These are phyloP conservation scores for Drosophila mulleri DNA, from an alignment of 2,888 invertebrate species.

Conservation along the genomic window DNA sequence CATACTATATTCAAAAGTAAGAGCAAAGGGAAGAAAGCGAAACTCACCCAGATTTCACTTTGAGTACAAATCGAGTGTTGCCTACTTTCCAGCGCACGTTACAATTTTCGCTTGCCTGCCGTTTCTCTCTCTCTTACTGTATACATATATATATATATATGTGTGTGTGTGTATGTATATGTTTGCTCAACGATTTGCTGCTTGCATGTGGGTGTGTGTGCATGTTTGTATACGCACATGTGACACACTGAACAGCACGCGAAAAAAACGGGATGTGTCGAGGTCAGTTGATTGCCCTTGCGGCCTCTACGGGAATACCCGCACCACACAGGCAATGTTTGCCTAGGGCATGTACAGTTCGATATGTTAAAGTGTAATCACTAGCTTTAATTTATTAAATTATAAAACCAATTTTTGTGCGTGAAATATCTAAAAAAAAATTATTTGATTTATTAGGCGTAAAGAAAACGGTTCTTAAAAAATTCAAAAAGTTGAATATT, in stretches of 20 bases:
- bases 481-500: too few relatives aligned
- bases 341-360: slow-evolving; percentile 13
- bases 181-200: slow-evolving; percentile 37
- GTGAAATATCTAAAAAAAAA: not conserved
- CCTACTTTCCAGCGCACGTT: slow-evolving; percentile 42
- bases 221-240: slow-evolving; percentile 18
- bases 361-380: not conserved
- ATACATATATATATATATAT: too few relatives aligned
- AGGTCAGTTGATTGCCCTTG: slow-evolving; percentile 59
- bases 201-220: slow-evolving; percentile 1
- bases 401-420: not conserved
- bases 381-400: not conserved
- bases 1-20: not conserved
- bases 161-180: not conserved
- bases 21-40: not conserved
- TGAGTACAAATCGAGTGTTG: slow-evolving; percentile 30
- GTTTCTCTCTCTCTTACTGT: not conserved
- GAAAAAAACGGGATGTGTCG: slow-evolving; percentile 31
- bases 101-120: slow-evolving; percentile 21
- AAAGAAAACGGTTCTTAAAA: too few relatives aligned
- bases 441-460: too few relatives aligned
- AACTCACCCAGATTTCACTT: slow-evolving; percentile 41
- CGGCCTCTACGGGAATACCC: slow-evolving; percentile 22
- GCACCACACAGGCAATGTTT: not conserved
- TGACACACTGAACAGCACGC: slow-evolving; percentile 29